Evolutionary conservation across 2,888 invertebrate genomes (phyloP).

Genomic region (Cheilosia scutellata): DNA sequence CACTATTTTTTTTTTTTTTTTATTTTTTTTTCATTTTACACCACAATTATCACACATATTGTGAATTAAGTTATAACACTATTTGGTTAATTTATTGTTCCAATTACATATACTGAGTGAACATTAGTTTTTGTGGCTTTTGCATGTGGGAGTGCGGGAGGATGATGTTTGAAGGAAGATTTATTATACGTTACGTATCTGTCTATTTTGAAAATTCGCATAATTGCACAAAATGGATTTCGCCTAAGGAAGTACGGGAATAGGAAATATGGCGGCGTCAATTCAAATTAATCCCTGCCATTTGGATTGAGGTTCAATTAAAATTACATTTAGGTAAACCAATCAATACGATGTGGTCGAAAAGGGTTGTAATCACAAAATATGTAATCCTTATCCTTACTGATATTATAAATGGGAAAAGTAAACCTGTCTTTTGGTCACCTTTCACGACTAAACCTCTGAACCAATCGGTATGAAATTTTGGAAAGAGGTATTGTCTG

Average conservation of each 20-base stretch:
- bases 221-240: conserved; percentile 18
- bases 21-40: conserved; percentile 10
- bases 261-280: conserved; percentile 19
- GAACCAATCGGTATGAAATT: too few relatives aligned
- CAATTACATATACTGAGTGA: conserved; percentile 40
- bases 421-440: too few relatives aligned
- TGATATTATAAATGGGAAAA: too few relatives aligned
- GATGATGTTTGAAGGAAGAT: conserved; percentile 21
- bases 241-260: conserved; percentile 30
- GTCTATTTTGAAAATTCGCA: conserved; percentile 26
- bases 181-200: conserved; percentile 23
- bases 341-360: not conserved
- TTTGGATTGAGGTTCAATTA: conserved; percentile 21
- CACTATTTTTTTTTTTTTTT: not conserved
- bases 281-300: conserved; percentile 29
- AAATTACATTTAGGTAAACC: not conserved
- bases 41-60: conserved; percentile 61
- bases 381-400: too few relatives aligned
- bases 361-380: not conserved
- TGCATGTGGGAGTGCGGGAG: not conserved
- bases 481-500: too few relatives aligned
- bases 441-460: too few relatives aligned
- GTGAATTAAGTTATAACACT: conserved; percentile 60
- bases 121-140: conserved; percentile 44
- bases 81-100: conserved; percentile 54